Evolutionary conservation across 2,113 vertebrate genomes (phyloP).

Genomic region (Aythya baeri): DNA sequence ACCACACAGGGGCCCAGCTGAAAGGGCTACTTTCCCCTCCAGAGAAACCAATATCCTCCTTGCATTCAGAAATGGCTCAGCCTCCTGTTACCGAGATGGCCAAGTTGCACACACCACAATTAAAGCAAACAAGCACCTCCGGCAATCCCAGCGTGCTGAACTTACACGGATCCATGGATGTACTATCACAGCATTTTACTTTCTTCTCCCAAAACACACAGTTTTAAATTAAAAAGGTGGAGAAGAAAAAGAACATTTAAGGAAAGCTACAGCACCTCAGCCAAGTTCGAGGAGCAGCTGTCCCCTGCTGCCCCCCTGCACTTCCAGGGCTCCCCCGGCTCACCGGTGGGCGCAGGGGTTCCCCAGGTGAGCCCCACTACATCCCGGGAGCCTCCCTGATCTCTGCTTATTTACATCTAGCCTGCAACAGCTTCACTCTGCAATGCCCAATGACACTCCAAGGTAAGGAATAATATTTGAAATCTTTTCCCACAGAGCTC

Average conservation of each 20-base stretch:
- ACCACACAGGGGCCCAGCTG: background rate
- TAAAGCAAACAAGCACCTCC: background rate
- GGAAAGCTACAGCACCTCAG: background rate
- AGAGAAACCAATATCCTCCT: background rate
- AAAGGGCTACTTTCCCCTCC: background rate
- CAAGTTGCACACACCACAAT: background rate
- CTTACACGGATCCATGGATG: background rate
- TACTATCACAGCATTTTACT: fast-evolving
- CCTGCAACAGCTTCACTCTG: background rate
- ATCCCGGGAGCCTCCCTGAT: background rate
- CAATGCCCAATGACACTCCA: background rate
- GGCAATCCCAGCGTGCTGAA: background rate
- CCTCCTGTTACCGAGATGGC: background rate
- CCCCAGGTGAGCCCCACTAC: background rate
- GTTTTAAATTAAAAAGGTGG: background rate
- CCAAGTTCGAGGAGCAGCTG: background rate
- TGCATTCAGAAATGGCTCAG: background rate
- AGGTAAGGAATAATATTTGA: background rate
- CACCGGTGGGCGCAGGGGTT: background rate
- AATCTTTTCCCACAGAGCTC: background rate
- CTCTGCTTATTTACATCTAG: background rate
- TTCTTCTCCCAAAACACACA: background rate
- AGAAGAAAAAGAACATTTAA: background rate
- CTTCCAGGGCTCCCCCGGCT: background rate
- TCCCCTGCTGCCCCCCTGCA: background rate